These are phyloP conservation scores for Drosophila orosa DNA, from an alignment of 1,140 invertebrate genomes.

Conservation along the genomic window DNA sequence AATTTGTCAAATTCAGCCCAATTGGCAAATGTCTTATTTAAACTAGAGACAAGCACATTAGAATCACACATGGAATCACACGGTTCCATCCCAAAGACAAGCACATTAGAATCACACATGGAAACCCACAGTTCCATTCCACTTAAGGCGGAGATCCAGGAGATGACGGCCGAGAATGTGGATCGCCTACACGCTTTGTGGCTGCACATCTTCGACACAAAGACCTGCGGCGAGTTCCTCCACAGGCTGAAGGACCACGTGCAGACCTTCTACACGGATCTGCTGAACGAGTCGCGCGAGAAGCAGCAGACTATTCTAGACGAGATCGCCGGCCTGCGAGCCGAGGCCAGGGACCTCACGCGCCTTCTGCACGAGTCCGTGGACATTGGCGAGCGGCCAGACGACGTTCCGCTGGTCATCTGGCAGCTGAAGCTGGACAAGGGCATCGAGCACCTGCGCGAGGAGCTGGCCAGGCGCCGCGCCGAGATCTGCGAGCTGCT, in stretches of 20 bases:
- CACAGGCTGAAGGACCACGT: slow-evolving; percentile 55
- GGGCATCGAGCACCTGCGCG: slow-evolving; percentile 56
- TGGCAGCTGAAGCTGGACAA: slow-evolving; percentile 60
- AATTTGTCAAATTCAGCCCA: background rate
- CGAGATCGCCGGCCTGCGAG: slow-evolving; percentile 41
- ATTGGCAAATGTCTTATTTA: background rate
- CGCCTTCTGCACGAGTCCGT: slow-evolving; percentile 53
- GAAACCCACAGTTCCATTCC: background rate
- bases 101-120: background rate
- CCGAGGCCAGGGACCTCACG: slow-evolving; percentile 50
- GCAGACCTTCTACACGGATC: slow-evolving; percentile 50
- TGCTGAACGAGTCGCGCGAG: slow-evolving; percentile 58
- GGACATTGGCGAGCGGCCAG: slow-evolving; percentile 32
- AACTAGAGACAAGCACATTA: background rate
- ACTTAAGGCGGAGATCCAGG: slow-evolving; percentile 43
- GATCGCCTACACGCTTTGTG: slow-evolving; percentile 56
- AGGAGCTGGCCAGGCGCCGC: slow-evolving; percentile 43
- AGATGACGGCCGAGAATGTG: slow-evolving; percentile 50
- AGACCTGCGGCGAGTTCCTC: slow-evolving; percentile 55
- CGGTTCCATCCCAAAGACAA: background rate
- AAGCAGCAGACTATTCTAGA: slow-evolving; percentile 44
- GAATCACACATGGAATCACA: background rate
- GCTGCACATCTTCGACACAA: slow-evolving; percentile 58
- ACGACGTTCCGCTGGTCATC: slow-evolving; percentile 49
- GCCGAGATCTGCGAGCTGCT: slow-evolving; percentile 63